Evolutionary conservation across 2,797 vertebrate species (phyloP), one percentile per base, ranked within the genome.

Genomic region (Phalanger gymnotis): DNA sequence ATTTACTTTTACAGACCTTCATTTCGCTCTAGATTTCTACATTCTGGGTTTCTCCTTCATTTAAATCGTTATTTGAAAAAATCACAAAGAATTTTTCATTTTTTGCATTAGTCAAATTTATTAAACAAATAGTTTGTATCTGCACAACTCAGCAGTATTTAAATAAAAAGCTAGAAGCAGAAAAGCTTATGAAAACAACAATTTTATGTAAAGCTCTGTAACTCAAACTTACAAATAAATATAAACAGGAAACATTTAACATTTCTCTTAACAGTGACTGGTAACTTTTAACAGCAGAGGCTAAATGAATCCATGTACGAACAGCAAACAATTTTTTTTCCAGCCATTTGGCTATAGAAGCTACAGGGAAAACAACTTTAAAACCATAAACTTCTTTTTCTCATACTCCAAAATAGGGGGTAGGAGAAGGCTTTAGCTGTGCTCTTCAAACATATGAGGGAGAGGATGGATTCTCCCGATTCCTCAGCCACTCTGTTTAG

Each of bases 161-260:
- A 97, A 96, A 96, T 96, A 97, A 96, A 97, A 81, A 97, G 58
- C 66, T 58, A 54, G 28, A 97, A 90, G 89, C 97, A 97, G 30
- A 94, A 97, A 97, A 53, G 55, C 90, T 93, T 96, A 92, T 91
- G 93, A 94, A 95, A 97, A 97, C 61, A 81, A 54, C 51, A 89
- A 58, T 58, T 96, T 96, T 94, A 93, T 34, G 90, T 93, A 95
- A 95, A 31, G 92, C 12, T 61, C 54, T 92, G 90, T 93, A 54
- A 54, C 95, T 94, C 91, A n/a, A 93, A 96, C n/a, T 73, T 52
- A 89, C 53, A 90, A 97, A 97, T 96, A 97, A 97, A 97, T 96
- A 98, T 16, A 2, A 94, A 95, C 16, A 56, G 73, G 90, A 96
- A 54, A 51, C 55, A 54, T 73, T 96, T 92, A 54, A 51, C 55